Evolutionary conservation across 2,888 invertebrate genomes (phyloP).

Genomic region (Thera britannica): DNA sequence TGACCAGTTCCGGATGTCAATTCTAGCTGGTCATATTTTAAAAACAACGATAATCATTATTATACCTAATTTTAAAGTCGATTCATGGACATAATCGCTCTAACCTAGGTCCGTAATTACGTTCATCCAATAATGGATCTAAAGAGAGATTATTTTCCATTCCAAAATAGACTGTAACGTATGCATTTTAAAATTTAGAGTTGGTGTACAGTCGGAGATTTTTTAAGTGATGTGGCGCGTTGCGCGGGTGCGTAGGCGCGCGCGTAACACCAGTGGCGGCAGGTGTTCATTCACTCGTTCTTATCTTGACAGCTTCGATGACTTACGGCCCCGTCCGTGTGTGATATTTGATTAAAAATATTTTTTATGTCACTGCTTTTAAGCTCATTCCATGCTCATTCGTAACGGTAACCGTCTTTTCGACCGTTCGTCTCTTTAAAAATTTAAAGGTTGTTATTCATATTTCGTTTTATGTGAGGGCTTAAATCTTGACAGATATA

Average conservation of each 20-base stretch:
- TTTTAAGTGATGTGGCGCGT: slow-evolving; percentile 59
- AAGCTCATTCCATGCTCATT: slow-evolving; percentile 80
- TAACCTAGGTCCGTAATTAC: slow-evolving; percentile 64
- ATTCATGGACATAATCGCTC: slow-evolving; percentile 74
- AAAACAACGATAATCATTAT: slow-evolving; percentile 80
- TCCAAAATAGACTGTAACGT: slow-evolving; percentile 57
- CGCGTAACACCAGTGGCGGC: slow-evolving; percentile 82
- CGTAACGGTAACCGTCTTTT: slow-evolving; percentile 80
- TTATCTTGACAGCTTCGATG: slow-evolving; percentile 84
- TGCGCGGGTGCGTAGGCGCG: slow-evolving; percentile 72
- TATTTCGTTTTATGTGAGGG: slow-evolving; percentile 62
- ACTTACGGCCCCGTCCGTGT: slow-evolving; percentile 77
- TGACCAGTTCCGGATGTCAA: slow-evolving; percentile 73
- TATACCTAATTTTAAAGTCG: slow-evolving; percentile 77
- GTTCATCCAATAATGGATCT: slow-evolving; percentile 60
- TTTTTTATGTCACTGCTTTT: slow-evolving; percentile 73
- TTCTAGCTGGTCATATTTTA: slow-evolving; percentile 69
- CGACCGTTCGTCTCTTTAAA: slow-evolving; percentile 69
- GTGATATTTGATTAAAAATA: slow-evolving; percentile 73
- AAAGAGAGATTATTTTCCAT: slow-evolving; percentile 38
- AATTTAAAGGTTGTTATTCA: slow-evolving; percentile 69
- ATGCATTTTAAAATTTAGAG: slow-evolving; percentile 52
- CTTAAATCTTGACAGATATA: slow-evolving; percentile 69
- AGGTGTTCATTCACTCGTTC: slow-evolving; percentile 83
- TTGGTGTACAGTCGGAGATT: slow-evolving; percentile 41